Conservation (phyloP, 1,140 invertebrate genomes). For the Penaeus chinensis region DNA sequence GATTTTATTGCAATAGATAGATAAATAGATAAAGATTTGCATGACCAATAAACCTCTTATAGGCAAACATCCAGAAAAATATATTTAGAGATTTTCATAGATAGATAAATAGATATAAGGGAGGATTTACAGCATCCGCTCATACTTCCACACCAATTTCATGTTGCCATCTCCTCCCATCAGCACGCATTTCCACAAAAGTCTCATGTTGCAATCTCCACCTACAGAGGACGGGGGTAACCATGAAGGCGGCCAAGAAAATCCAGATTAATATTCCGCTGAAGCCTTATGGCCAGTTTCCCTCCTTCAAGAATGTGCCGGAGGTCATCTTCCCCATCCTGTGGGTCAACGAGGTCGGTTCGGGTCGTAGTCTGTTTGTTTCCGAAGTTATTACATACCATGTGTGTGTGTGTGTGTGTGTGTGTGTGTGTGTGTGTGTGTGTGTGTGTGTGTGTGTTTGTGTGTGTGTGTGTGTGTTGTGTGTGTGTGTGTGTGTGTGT, state of each 20-base stretch:
- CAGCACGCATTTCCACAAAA: background rate
- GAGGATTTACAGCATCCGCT: no score
- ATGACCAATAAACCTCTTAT: no score
- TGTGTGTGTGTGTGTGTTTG: background rate
- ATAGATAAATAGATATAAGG: no score
- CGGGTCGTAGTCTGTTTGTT: no score
- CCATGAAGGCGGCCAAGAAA: conserved; percentile 70
- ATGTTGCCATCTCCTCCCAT: background rate
- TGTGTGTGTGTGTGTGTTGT: no score
- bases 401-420: background rate
- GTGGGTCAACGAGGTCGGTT: conserved; percentile 70
- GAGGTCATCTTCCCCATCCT: conserved; percentile 71
- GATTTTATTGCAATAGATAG: no score
- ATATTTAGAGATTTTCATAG: no score
- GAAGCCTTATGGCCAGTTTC: conserved; percentile 66
- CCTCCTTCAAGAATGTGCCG: conserved; percentile 69
- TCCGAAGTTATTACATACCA: background rate
- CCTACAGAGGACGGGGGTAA: conserved; percentile 70
- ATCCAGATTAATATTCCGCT: conserved; percentile 73
- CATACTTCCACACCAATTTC: no score
- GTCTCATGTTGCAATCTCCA: conserved; percentile 49
- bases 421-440: background rate
- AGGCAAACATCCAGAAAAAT: no score
- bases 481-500: no score
- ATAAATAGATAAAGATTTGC: no score